Conservation (phyloP, 2,888 invertebrate genomes). For the Cremastinae sp. region DNA sequence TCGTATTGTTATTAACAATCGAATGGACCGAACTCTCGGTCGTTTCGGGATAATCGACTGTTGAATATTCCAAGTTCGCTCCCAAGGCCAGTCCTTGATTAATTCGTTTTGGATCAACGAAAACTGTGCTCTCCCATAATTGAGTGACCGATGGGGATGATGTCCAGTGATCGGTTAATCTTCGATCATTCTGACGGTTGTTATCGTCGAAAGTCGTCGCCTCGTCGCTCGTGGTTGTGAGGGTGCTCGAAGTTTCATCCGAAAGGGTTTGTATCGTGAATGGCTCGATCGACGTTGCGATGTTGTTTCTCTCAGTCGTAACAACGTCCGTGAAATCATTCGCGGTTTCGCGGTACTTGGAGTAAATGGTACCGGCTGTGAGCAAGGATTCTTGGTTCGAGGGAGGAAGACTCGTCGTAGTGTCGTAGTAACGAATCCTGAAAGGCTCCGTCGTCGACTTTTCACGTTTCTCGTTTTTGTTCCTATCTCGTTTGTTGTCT, state of each 20-base stretch:
- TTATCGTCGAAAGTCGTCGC: slow-evolving; percentile 18
- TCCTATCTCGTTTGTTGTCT: slow-evolving; percentile 35
- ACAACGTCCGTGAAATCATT: slow-evolving; percentile 56
- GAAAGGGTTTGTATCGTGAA: slow-evolving; percentile 32
- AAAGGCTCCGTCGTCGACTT: slow-evolving; percentile 69
- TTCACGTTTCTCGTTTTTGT: slow-evolving; percentile 26
- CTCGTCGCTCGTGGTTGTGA: slow-evolving; percentile 39
- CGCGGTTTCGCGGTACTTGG: slow-evolving; percentile 68
- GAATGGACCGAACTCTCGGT: slow-evolving; percentile 49
- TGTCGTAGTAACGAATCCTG: slow-evolving; percentile 73
- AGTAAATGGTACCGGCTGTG: slow-evolving; percentile 71
- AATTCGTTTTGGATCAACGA: slow-evolving; percentile 86
- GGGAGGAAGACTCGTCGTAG: slow-evolving; percentile 56
- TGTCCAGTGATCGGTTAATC: slow-evolving; percentile 80
- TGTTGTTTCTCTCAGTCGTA: slow-evolving; percentile 58
- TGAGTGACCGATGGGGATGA: slow-evolving; percentile 81
- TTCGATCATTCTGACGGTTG: slow-evolving; percentile 68
- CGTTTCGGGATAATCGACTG: slow-evolving; percentile 67
- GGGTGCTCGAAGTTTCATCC: slow-evolving; percentile 26
- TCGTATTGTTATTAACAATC: too few species aligned
- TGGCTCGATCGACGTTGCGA: slow-evolving; percentile 36
- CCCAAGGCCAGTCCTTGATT: slow-evolving; percentile 84
- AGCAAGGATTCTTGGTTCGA: slow-evolving; percentile 66
- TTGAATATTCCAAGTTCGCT: slow-evolving; percentile 62
- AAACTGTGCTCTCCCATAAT: slow-evolving; percentile 86